These are phyloP conservation scores for Junonia oenone DNA, from an alignment of 2,888 invertebrate species.

Conservation along the genomic window DNA sequence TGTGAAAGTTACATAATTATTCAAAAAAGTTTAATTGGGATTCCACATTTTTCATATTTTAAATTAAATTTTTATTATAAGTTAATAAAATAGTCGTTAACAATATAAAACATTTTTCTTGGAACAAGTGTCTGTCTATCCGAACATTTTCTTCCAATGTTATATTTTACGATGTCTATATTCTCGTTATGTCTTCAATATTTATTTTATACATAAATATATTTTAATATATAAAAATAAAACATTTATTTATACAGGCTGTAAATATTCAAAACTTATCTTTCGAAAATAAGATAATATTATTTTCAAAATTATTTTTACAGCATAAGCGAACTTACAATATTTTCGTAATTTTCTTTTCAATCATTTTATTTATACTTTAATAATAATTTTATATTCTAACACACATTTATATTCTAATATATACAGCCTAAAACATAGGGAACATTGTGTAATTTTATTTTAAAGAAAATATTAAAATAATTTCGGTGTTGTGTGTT, in stretches of 20 bases:
- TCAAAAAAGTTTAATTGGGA: no score
- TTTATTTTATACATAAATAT: background rate
- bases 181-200: conserved; percentile 1
- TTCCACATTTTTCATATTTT: no score
- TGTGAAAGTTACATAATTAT: no score
- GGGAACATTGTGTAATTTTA: background rate
- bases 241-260: background rate
- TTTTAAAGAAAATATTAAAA: background rate
- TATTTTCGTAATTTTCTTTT: background rate
- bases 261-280: background rate
- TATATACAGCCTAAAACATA: background rate
- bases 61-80: no score
- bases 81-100: background rate
- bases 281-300: background rate
- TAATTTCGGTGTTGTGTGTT: background rate
- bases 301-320: background rate
- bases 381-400: background rate
- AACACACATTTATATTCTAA: no score
- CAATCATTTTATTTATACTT: background rate
- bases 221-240: background rate
- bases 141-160: background rate
- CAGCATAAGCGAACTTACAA: background rate
- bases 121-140: no score
- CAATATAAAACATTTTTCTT: background rate
- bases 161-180: background rate